Evolutionary conservation across 2,113 vertebrate genomes (phyloP).

Genomic region (Anseranas semipalmata): DNA sequence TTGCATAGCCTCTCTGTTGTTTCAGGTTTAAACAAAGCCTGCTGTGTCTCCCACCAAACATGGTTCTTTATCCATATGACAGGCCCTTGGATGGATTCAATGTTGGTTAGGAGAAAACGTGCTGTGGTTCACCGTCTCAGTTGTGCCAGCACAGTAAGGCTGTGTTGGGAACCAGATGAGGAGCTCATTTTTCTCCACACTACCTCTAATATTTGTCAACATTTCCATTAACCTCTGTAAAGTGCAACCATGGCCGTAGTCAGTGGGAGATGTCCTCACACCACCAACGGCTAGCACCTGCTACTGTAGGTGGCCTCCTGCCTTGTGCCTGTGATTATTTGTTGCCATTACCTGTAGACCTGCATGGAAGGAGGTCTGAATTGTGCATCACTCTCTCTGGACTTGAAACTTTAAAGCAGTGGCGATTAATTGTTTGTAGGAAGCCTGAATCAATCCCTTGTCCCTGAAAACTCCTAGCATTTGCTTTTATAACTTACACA

Average conservation of each 20-base stretch:
- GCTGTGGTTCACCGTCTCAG: background rate
- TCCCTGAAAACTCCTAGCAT: background rate
- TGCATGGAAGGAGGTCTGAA: background rate
- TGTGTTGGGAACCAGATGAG: background rate
- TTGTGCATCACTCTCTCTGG: background rate
- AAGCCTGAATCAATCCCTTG: background rate
- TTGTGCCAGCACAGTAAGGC: background rate
- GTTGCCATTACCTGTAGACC: background rate
- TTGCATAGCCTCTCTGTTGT: rapidly evolving
- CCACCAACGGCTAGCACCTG: background rate
- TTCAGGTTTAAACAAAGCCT: background rate
- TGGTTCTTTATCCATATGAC: background rate
- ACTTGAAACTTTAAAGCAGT: background rate
- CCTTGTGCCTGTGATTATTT: background rate
- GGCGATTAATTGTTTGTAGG: background rate
- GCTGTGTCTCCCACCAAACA: background rate
- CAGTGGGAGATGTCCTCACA: background rate
- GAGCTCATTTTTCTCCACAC: background rate
- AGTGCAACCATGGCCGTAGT: background rate
- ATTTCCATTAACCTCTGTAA: background rate
- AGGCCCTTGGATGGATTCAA: background rate
- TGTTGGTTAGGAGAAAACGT: background rate
- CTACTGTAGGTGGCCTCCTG: background rate
- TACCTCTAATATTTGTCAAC: background rate
- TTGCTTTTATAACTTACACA: background rate